Evolutionary conservation across 2,797 vertebrate genomes (phyloP).

Genomic region (Acrossocheilus wenchowensis): DNA sequence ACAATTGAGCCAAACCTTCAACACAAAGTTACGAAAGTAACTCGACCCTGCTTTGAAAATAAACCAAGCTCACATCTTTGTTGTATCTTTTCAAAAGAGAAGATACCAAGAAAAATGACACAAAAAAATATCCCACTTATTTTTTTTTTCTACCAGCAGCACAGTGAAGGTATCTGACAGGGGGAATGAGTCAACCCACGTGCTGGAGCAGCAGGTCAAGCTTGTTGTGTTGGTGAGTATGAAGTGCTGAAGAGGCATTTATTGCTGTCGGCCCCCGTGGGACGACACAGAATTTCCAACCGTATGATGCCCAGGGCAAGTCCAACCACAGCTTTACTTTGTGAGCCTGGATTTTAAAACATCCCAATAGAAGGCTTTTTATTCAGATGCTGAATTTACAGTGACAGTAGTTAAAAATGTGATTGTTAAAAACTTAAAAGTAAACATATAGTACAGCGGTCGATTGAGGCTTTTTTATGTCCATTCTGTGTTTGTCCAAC

Average conservation of each 20-base stretch:
- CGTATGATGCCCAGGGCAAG: slow-evolving; percentile 1
- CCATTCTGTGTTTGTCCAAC: slow-evolving; percentile 29
- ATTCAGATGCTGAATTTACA: slow-evolving; percentile 55
- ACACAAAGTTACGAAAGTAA: slow-evolving; percentile 11
- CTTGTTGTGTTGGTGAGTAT: slow-evolving; percentile 8
- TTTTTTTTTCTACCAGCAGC: slow-evolving; percentile 18
- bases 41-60: slow-evolving; percentile 29
- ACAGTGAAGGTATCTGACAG: slow-evolving; percentile 10
- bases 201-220: slow-evolving; percentile 13
- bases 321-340: slow-evolving; percentile 29
- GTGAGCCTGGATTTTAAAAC: slow-evolving; percentile 17
- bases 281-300: neutral
- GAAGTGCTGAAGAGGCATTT: neutral
- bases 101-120: slow-evolving; percentile 13
- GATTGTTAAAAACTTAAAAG: slow-evolving; percentile 34
- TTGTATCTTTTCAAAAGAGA: neutral
- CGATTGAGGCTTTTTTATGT: slow-evolving; percentile 15
- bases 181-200: neutral
- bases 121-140: neutral
- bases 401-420: slow-evolving; percentile 52
- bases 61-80: slow-evolving; percentile 20
- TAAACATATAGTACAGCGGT: slow-evolving; percentile 38
- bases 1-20: slow-evolving; percentile 7
- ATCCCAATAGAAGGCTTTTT: slow-evolving; percentile 36
- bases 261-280: neutral